These are phyloP conservation scores for Phylloscopus trochilus DNA, from an alignment of 2,113 vertebrate species.

Conservation along the genomic window DNA sequence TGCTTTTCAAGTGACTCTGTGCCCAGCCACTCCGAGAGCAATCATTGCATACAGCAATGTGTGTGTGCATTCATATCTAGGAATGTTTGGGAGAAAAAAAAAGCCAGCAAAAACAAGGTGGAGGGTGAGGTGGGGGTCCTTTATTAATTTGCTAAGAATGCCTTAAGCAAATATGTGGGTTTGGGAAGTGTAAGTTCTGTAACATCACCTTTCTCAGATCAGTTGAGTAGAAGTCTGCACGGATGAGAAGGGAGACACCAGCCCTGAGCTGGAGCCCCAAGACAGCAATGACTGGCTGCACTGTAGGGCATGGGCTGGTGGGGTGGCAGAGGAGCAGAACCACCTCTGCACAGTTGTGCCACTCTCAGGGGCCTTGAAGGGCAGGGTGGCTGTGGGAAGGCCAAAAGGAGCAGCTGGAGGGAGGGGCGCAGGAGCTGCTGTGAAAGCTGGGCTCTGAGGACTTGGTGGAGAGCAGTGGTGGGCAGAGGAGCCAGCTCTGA, in stretches of 20 bases:
- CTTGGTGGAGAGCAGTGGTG: not conserved
- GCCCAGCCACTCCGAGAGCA: not conserved
- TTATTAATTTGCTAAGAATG: not conserved
- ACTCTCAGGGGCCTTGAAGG: not conserved
- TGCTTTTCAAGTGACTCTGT: not conserved
- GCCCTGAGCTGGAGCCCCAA: not conserved
- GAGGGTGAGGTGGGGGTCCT: not conserved
- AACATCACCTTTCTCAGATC: not conserved
- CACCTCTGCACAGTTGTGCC: accelerated
- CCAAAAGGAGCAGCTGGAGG: not conserved
- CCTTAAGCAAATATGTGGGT: not conserved
- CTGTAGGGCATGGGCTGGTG: not conserved
- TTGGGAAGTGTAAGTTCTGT: not conserved
- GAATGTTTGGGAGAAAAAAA: not conserved
- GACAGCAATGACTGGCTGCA: not conserved
- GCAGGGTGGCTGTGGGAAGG: not conserved
- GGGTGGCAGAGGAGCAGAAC: not conserved
- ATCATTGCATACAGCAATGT: not conserved
- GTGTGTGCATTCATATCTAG: not conserved
- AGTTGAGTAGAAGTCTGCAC: not conserved
- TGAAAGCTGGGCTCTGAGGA: not conserved
- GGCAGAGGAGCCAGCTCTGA: not conserved
- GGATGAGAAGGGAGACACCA: not conserved
- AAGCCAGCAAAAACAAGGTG: accelerated
- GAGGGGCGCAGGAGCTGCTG: not conserved